Evolutionary conservation across 2,113 vertebrate species (phyloP), one percentile per base, ranked within the genome.

Genomic region (Cinclus mexicanus): DNA sequence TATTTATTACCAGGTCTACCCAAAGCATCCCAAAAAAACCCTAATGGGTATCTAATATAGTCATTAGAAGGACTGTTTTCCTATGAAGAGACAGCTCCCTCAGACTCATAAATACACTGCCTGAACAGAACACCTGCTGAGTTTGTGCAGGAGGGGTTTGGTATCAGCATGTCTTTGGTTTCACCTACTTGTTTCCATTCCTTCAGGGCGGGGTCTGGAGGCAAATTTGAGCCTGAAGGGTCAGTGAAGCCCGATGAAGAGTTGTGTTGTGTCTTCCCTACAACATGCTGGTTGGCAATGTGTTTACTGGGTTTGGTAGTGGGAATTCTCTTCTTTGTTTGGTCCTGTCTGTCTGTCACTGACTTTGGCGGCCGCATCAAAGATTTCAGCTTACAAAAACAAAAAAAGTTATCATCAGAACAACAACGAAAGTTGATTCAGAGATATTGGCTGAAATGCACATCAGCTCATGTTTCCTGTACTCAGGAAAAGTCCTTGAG

Each of bases 121-220:
- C 56, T 20, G 41, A 77, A 52, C 19, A 83, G 56, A 79, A 57
- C 11, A 5, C 39, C 13, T 19, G 26, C 53, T 0, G 11, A 8
- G 10, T 59, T 61, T 50, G 26, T n/a, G 22, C 3, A 0, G 35
- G 9, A n/a, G 6, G 11, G 12, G 14, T 13, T 87, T 6, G 0
- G 6, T 61, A 23, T 69, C 65, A 14, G 7, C 0, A 28, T 19
- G 33, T 21, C 63, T 86, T 83, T 69, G 50, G 50, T 90, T 97
- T 89, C 84, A 97, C 98, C 85, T 94, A 99, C 99, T 98, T 99
- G 99, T 90, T 99, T 98, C 99, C 99, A 99, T 61, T 99, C 99
- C 49, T 96, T 94, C 31, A 96, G 92, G 47, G 98, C 57, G 25
- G 96, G 93, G 8, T 97, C 97, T 23, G 97, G 78, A 39, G 97